phyloP scores from a whole-genome alignment of 2,888 invertebrate species.

The Pristionchus arcanus region DNA sequence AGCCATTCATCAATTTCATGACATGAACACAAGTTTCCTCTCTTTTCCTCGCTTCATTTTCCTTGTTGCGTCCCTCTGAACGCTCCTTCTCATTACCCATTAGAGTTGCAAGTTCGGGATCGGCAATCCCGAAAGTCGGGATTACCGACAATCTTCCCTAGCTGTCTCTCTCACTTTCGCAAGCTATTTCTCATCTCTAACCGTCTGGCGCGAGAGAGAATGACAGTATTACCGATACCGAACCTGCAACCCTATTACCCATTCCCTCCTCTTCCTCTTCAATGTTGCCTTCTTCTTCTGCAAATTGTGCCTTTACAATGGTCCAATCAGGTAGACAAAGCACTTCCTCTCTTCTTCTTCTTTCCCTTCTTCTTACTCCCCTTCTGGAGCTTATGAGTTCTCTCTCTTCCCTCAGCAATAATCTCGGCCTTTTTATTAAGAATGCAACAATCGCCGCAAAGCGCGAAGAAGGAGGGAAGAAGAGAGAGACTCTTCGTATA shows the following conservation, averaged over 20 bases:
- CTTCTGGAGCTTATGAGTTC: constrained; percentile 38
- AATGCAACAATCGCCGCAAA: constrained; percentile 45
- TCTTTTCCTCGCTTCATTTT: not conserved
- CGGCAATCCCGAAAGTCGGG: too few relatives aligned
- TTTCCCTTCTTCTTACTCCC: not conserved
- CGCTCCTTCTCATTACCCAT: not conserved
- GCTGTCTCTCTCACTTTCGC: too few relatives aligned
- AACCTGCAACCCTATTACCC: too few relatives aligned
- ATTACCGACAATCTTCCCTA: too few relatives aligned
- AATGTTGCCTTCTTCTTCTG: constrained; percentile 24
- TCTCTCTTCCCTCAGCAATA: constrained; percentile 26
- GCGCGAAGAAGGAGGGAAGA: constrained; percentile 8
- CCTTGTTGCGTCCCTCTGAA: not conserved
- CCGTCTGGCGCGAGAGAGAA: too few relatives aligned
- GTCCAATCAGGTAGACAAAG: constrained; percentile 44
- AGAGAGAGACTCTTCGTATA: constrained; percentile 47
- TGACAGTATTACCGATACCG: too few relatives aligned
- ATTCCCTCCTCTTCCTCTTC: constrained; percentile 7
- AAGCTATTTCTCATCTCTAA: too few relatives aligned
- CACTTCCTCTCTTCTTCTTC: not conserved
- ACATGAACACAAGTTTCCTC: constrained; percentile 22
- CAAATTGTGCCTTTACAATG: constrained; percentile 20
- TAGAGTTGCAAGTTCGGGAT: too few relatives aligned
- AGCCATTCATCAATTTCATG: constrained; percentile 33
- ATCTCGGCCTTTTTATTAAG: constrained; percentile 43